Conservation (phyloP, 37 sponge, comb jelly and placozoan genomes). For the Haliclona indistincta region DNA sequence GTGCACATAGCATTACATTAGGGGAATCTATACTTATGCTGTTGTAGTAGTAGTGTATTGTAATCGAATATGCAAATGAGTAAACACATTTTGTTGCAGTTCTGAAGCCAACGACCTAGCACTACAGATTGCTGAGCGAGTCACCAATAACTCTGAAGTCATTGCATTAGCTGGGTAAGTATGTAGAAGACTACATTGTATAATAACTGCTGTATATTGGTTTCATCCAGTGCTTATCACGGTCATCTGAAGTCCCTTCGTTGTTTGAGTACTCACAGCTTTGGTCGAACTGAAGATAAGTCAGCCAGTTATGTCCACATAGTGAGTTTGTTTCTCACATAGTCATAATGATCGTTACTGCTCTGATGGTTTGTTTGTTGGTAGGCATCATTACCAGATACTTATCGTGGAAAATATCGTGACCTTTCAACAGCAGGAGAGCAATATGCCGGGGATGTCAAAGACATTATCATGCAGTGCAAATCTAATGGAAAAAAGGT, state of each 20-base stretch:
- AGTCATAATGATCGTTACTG: background rate
- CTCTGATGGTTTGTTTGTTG: background rate
- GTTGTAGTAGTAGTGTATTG: background rate
- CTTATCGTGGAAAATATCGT: slow-evolving; percentile 55
- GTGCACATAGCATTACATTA: background rate
- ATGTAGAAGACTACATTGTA: too few species aligned
- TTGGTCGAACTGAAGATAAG: background rate
- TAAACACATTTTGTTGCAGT: slow-evolving; percentile 24
- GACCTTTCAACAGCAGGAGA: slow-evolving; percentile 63
- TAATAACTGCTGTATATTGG: too few species aligned
- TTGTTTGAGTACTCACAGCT: slow-evolving; percentile 43
- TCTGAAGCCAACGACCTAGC: slow-evolving; percentile 91
- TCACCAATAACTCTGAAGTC: slow-evolving; percentile 47
- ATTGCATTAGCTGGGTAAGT: slow-evolving; percentile 69
- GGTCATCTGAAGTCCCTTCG: slow-evolving; percentile 71
- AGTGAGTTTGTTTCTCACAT: slow-evolving; percentile 1
- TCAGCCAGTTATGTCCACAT: slow-evolving; percentile 4
- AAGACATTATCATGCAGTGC: slow-evolving; percentile 22
- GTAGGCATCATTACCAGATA: slow-evolving; percentile 62
- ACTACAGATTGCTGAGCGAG: slow-evolving; percentile 68
- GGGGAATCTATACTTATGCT: background rate
- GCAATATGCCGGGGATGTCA: slow-evolving; percentile 55
- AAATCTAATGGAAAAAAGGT: slow-evolving; percentile 40
- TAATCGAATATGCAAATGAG: background rate
- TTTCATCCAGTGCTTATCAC: slow-evolving; percentile 74